These are phyloP conservation scores for Cantharis rustica DNA, from an alignment of 2,888 invertebrate species.

Conservation along the genomic window DNA sequence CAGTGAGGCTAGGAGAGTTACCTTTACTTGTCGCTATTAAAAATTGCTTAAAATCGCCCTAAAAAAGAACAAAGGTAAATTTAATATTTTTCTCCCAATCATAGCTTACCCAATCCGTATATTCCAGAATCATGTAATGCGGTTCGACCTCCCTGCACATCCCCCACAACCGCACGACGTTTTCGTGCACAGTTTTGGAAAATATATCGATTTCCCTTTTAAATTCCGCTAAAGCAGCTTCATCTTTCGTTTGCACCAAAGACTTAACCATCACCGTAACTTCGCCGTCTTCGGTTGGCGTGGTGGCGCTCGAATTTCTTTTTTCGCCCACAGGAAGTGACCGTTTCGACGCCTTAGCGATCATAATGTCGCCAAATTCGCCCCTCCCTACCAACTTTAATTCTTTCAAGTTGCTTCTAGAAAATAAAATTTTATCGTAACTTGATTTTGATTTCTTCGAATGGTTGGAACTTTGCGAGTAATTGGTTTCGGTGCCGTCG, in stretches of 20 bases:
- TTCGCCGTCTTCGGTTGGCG: constrained; percentile 38
- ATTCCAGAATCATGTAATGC: constrained; percentile 86
- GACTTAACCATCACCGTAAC: constrained; percentile 75
- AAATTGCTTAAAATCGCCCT: constrained; percentile 94
- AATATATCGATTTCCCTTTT: constrained; percentile 88
- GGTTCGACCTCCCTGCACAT: constrained; percentile 85
- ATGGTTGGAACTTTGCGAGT: constrained; percentile 58
- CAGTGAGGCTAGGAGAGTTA: constrained; percentile 65
- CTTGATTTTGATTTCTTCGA: constrained; percentile 66
- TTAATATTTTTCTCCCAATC: background rate
- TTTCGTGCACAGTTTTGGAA: constrained; percentile 79
- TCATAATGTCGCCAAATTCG: constrained; percentile 88
- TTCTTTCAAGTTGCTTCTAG: constrained; percentile 74
- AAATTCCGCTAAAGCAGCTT: constrained; percentile 79
- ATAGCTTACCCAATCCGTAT: constrained; percentile 85
- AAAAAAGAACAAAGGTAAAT: constrained; percentile 48
- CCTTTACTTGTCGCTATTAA: constrained; percentile 69
- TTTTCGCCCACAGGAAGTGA: constrained; percentile 40
- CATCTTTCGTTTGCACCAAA: constrained; percentile 77
- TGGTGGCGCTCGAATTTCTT: constrained; percentile 43
- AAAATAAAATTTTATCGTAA: constrained; percentile 77
- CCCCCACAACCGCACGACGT: constrained; percentile 78
- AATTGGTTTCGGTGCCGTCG: constrained; percentile 69
- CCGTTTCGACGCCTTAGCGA: constrained; percentile 64
- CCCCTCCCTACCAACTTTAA: constrained; percentile 77